Evolutionary conservation across 2,888 invertebrate species (phyloP).

Genomic region (Anoncus sp.): DNA sequence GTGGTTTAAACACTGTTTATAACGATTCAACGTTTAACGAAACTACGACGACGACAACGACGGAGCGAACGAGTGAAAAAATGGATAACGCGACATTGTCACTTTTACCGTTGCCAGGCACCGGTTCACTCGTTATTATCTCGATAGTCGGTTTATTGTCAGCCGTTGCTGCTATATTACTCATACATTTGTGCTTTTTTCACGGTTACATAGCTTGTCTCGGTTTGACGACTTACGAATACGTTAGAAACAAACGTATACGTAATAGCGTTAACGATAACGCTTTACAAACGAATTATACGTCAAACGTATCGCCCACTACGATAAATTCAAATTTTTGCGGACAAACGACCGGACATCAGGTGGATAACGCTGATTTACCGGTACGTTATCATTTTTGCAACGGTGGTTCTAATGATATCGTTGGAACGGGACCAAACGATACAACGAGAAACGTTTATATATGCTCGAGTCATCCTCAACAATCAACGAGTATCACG

Average conservation of each 20-base stretch:
- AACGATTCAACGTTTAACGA: constrained; percentile 16
- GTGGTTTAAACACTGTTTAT: too few species aligned
- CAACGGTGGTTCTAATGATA: constrained; percentile 64
- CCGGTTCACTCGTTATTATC: constrained; percentile 83
- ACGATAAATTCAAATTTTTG: constrained; percentile 46
- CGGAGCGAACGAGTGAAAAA: constrained; percentile 50
- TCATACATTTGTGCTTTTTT: constrained; percentile 94
- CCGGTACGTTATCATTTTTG: constrained; percentile 74
- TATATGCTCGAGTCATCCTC: constrained; percentile 74
- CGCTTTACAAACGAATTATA: constrained; percentile 42
- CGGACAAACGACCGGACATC: constrained; percentile 22
- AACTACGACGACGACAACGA: too few species aligned
- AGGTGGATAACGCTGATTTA: constrained; percentile 25
- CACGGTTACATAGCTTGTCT: constrained; percentile 94
- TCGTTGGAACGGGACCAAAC: constrained; percentile 24
- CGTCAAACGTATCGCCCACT: constrained; percentile 25
- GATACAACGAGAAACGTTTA: constrained; percentile 69
- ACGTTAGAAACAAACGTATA: constrained; percentile 85
- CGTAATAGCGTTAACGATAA: constrained; percentile 64
- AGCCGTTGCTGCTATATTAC: constrained; percentile 90
- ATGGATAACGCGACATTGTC: constrained; percentile 77
- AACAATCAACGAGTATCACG: too few species aligned
- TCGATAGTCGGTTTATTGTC: constrained; percentile 87
- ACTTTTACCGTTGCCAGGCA: constrained; percentile 77
- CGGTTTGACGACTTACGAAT: constrained; percentile 96